Base-by-base conservation (phyloP, 1,140 invertebrate genomes). In the Drosophila tristis region DNA sequence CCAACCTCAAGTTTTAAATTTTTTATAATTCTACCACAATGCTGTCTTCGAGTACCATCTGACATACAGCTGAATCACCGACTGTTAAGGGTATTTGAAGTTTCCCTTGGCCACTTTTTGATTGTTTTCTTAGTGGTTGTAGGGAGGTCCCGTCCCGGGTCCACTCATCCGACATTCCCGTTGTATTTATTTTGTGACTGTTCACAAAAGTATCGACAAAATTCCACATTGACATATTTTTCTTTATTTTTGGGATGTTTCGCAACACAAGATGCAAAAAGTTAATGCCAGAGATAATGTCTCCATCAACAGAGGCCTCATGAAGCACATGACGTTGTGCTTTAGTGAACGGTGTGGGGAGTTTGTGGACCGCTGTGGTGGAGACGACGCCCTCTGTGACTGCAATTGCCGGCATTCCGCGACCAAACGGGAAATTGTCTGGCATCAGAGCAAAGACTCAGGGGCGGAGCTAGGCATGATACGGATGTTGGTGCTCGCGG, bases 401-500 rank as follows among this genome's bases (percentile, higher is more conserved):
- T 66, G 72, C 71, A 66, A 51, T 55, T 64, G 47, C 67, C 70
- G 74, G 66, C 78, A 73, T 75, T 65, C 54, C 44, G 35, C 45
- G 35, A 31, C 42, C 31, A 43, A 73, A 73, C 74, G 73, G 81
- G 64, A 85, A 87, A 78, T 58, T 66, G 61, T 78, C 62, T 74
- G 71, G 11, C 62, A 51, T 15, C 47, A 48, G 47, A 43, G 59
- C 71, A 75, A 49, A 58, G 76, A 23, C 51, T 78, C 2, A 35
- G 47, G 47, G 53, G 53, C 63, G 47, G 39, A 25, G 11, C 56
- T 50, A 5, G 76, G 66, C 73, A 54, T 78, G 81, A 86, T 71
- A 87, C 81, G 81, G 81, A 86, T 86, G 81, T 87, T 66, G 73
- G 61, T 43, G 71, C 65, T 31, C 31, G 8, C 43, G 67, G 53